phyloP scores from a whole-genome alignment of 2,113 vertebrate species.

The Pimephales promelas region DNA sequence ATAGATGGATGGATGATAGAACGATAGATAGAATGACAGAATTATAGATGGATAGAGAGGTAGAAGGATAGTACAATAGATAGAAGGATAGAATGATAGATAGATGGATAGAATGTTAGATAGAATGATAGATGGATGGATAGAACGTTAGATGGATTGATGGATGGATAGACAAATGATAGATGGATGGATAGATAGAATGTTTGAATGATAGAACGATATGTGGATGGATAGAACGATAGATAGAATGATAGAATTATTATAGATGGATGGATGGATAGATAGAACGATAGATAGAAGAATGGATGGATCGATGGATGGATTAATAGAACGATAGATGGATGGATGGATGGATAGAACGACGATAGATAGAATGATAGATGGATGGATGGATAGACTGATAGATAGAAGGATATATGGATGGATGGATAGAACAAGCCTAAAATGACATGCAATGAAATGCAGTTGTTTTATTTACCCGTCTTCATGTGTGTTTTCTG shows the following conservation, averaged over 20 bases:
- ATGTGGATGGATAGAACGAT: neutral
- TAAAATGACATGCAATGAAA: constrained; percentile 5
- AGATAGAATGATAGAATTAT: neutral
- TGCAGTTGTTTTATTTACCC: constrained; percentile 18
- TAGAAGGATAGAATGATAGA: neutral
- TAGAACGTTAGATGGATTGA: neutral
- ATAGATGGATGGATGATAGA: neutral
- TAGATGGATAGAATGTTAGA: neutral
- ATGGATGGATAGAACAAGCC: neutral
- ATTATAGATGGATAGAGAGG: neutral
- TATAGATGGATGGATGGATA: neutral
- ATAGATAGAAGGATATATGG: neutral
- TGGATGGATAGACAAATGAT: neutral
- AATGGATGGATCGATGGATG: neutral
- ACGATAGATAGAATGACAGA: neutral
- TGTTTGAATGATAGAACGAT: neutral
- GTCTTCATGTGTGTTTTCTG: constrained; percentile 11
- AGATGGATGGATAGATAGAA: neutral
- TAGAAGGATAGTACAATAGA: too few species aligned
- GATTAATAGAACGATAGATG: neutral
- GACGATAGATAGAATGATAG: too few species aligned
- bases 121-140: neutral
- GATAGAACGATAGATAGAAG: neutral
- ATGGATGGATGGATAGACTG: neutral
- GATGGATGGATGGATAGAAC: neutral